Conservation (phyloP, 2,888 invertebrate genomes). For the Lymantria monacha region DNA sequence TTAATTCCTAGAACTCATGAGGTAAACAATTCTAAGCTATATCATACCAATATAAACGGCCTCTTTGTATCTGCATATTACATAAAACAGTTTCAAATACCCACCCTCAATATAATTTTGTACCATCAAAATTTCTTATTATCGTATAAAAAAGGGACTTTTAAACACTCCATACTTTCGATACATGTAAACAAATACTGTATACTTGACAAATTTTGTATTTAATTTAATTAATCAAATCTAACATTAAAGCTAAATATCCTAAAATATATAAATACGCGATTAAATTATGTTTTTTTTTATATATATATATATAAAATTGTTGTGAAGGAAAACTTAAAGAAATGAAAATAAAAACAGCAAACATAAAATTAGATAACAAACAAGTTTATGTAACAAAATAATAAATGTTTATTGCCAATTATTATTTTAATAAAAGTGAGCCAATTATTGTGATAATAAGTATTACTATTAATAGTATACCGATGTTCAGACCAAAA, state of each 20-base stretch:
- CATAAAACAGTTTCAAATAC: constrained; percentile 30
- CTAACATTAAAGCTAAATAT: constrained; percentile 73
- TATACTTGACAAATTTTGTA: constrained; percentile 41
- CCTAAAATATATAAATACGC: constrained; percentile 73
- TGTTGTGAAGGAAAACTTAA: constrained; percentile 49
- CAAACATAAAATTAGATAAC: constrained; percentile 78
- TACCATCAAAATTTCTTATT: constrained; percentile 38
- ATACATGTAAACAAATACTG: constrained; percentile 56
- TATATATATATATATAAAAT: constrained; percentile 35
- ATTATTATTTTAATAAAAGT: constrained; percentile 30
- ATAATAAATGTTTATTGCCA: constrained; percentile 61
- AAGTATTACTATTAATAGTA: constrained; percentile 7
- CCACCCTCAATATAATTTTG: constrained; percentile 35
- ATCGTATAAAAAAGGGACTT: constrained; percentile 29
- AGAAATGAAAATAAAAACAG: constrained; percentile 55
- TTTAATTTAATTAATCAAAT: constrained; percentile 55
- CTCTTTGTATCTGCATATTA: constrained; percentile 44
- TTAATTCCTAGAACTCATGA: constrained; percentile 81
- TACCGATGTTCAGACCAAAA: constrained; percentile 27
- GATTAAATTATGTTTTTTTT: constrained; percentile 53
- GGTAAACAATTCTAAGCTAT: constrained; percentile 80
- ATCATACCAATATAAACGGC: constrained; percentile 61
- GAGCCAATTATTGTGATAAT: constrained; percentile 20
- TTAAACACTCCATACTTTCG: constrained; percentile 62
- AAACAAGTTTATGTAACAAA: constrained; percentile 68